phyloP scores from a whole-genome alignment of 30 jellyfish, hydroid and myxozoan genomes.

The Hydractinia echinata region DNA sequence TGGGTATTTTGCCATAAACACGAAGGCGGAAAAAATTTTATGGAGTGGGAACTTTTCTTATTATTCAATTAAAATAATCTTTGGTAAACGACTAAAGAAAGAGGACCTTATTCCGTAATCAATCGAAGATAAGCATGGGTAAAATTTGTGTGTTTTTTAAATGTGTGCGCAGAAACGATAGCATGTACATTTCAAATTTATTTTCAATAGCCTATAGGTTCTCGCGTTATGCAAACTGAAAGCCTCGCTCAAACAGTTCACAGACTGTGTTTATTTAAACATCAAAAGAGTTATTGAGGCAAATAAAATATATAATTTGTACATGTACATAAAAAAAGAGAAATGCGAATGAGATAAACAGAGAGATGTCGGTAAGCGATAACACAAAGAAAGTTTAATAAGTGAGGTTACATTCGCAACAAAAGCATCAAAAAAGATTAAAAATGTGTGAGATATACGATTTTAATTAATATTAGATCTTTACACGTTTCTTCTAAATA shows the following conservation, averaged over 20 bases:
- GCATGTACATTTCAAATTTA: conserved; percentile 4
- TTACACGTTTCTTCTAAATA: conserved; percentile 13
- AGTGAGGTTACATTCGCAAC: conserved; percentile 6
- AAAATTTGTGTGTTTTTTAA: no score
- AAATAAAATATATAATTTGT: not conserved
- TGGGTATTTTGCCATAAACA: no score
- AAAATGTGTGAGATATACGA: conserved; percentile 6
- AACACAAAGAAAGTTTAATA: conserved; percentile 17
- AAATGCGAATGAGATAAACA: conserved; percentile 3
- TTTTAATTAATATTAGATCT: conserved; percentile 12
- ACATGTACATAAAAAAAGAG: not conserved
- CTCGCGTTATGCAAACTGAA: conserved; percentile 12
- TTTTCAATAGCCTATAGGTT: not conserved
- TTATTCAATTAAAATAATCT: no score
- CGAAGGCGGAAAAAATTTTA: no score
- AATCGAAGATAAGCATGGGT: no score
- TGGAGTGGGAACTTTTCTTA: no score
- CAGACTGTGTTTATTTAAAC: conserved; percentile 6
- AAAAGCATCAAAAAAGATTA: conserved; percentile 1
- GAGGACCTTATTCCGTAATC: no score
- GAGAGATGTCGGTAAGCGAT: not conserved
- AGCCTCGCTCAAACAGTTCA: not conserved
- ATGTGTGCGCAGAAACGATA: not conserved
- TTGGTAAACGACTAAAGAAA: no score
- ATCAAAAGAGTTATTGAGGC: not conserved